Percentiles rank a stretch among this genome's conserved stretches.
phyloP scores from a whole-genome alignment of 2,888 invertebrate genomes.

The Alsophila aescularia region DNA sequence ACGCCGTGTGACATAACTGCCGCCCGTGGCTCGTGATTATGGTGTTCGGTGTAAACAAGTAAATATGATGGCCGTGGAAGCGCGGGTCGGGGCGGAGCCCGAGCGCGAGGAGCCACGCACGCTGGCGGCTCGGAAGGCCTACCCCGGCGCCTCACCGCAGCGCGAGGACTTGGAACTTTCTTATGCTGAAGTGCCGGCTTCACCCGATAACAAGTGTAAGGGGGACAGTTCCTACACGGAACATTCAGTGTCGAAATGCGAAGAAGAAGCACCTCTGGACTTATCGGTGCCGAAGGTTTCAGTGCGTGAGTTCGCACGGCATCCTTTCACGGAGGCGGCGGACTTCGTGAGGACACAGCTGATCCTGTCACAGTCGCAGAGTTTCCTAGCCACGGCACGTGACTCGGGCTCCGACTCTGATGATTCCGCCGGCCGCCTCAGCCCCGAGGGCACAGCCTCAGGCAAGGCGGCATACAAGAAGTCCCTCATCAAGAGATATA shows the following conservation, averaged over 20 bases:
- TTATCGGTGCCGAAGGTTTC: slow-evolving; percentile 86
- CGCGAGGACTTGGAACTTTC: slow-evolving; percentile 25
- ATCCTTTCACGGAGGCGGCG: slow-evolving; percentile 77
- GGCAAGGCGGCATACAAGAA: slow-evolving; percentile 92
- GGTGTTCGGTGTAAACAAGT: slow-evolving; percentile 72
- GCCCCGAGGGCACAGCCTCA: slow-evolving; percentile 83
- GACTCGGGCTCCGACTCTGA: slow-evolving; percentile 93
- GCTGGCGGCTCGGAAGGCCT: slow-evolving; percentile 80
- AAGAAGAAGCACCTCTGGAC: slow-evolving; percentile 91
- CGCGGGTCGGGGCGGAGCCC: slow-evolving; percentile 70
- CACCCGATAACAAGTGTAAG: slow-evolving; percentile 19
- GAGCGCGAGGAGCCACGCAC: slow-evolving; percentile 78
- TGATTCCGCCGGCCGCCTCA: slow-evolving; percentile 89
- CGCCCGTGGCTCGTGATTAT: slow-evolving; percentile 71
- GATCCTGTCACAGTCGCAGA: slow-evolving; percentile 79
- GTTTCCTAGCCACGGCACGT: slow-evolving; percentile 79
- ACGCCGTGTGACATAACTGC: slow-evolving; percentile 80
- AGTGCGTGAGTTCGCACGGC: slow-evolving; percentile 79
- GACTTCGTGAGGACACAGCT: slow-evolving; percentile 79
- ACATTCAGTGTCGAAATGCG: slow-evolving; percentile 41
- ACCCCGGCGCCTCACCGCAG: slow-evolving; percentile 66
- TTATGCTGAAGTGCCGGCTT: slow-evolving; percentile 3
- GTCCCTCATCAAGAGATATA: slow-evolving; percentile 95
- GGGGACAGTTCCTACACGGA: slow-evolving; percentile 11
- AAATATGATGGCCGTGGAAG: slow-evolving; percentile 83